A percentile compares a stretch with the other conserved stretches of the same genome.
Evolutionary conservation across 1,140 invertebrate species (phyloP).

Genomic region (Cardiocondyla obscurior): DNA sequence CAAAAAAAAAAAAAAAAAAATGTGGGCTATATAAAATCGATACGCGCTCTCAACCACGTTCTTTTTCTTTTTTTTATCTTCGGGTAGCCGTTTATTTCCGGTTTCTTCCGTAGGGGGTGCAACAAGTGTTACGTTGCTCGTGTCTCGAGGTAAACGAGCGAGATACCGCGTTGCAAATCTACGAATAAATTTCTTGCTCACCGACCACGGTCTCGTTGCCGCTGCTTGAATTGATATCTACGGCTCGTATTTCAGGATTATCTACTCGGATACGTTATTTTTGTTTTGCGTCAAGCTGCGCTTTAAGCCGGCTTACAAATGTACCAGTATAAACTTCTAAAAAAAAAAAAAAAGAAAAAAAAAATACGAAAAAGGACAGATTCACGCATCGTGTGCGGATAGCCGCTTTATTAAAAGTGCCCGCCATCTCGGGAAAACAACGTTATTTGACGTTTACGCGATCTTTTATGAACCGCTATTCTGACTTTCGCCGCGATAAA

Average conservation of each 20-base stretch:
- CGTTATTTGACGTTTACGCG: slow-evolving; percentile 36
- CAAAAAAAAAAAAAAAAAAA: no score
- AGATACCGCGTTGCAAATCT: slow-evolving; percentile 38
- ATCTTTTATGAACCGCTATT: slow-evolving; percentile 17
- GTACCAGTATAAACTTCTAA: background rate
- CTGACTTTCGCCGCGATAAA: slow-evolving; percentile 2
- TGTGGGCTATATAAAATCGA: background rate
- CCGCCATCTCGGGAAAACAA: slow-evolving; percentile 8
- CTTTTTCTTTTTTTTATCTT: background rate
- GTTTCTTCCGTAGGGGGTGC: slow-evolving; percentile 61
- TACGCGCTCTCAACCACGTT: background rate
- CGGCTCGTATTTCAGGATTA: slow-evolving; percentile 36
- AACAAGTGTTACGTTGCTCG: slow-evolving; percentile 77
- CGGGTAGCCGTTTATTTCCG: slow-evolving; percentile 14
- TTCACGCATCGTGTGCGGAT: background rate
- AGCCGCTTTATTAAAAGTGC: slow-evolving; percentile 37
- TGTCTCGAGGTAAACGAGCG: slow-evolving; percentile 71
- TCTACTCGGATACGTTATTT: slow-evolving; percentile 15
- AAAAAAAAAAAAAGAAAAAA: no score
- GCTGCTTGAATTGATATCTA: slow-evolving; percentile 43
- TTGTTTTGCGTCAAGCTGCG: slow-evolving; percentile 25
- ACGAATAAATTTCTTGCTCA: slow-evolving; percentile 56
- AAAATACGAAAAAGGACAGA: no score
- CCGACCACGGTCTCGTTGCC: slow-evolving; percentile 15
- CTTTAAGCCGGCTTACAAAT: slow-evolving; percentile 30